Evolutionary conservation across 2,113 vertebrate genomes (phyloP).

Genomic region (Brachypodius melanocephalos): DNA sequence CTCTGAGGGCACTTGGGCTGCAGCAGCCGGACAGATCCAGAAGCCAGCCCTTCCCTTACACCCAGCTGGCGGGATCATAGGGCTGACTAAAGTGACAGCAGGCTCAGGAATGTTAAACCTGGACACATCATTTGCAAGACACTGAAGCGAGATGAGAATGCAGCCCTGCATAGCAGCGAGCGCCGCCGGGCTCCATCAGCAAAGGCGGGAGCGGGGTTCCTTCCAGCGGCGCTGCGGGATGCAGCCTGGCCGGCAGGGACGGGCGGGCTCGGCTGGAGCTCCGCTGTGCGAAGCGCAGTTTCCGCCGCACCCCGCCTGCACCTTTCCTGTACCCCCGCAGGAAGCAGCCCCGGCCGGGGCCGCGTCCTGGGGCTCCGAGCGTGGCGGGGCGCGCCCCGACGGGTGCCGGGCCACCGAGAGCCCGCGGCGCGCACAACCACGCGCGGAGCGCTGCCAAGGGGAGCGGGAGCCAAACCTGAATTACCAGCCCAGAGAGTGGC

Average conservation of each 20-base stretch:
- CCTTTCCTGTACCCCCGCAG: background rate
- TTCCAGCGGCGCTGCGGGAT: background rate
- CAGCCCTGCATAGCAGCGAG: background rate
- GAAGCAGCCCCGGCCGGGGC: background rate
- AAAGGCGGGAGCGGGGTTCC: background rate
- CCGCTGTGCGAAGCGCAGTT: rapidly evolving
- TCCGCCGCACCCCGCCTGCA: background rate
- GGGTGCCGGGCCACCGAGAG: background rate
- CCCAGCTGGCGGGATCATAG: background rate
- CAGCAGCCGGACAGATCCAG: background rate
- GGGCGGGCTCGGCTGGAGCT: background rate
- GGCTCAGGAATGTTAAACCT: background rate
- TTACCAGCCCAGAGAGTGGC: conserved; percentile 61
- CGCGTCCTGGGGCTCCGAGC: background rate
- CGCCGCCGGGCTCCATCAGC: rapidly evolving
- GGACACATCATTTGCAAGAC: background rate
- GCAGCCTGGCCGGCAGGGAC: background rate
- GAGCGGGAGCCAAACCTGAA: conserved; percentile 67
- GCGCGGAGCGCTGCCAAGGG: conserved; percentile 27
- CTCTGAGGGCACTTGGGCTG: background rate
- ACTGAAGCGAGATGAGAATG: background rate
- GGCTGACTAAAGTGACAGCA: background rate
- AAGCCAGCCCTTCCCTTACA: background rate
- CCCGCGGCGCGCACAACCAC: background rate
- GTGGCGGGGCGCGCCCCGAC: background rate